Evolutionary conservation across 1,140 invertebrate genomes (phyloP), one percentile per base, ranked within the genome.

Genomic region (Philopotamus ludificatus): DNA sequence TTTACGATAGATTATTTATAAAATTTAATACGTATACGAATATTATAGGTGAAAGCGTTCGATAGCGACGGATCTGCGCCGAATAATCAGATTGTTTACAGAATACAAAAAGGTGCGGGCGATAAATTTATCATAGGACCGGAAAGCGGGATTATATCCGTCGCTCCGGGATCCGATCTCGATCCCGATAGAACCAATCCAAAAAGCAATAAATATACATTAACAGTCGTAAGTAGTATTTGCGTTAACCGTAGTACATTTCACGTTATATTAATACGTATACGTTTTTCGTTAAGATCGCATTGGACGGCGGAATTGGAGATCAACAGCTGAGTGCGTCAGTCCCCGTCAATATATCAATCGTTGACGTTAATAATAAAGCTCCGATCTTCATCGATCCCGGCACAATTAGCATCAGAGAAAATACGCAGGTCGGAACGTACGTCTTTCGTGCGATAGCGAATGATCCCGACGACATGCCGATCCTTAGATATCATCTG

Each of bases 71-170:
- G 90, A 0, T 95, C 93, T 0, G 80, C 88, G 1, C 90, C 92
- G 0, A 94, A 95, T 75, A 95, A 93, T 75, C 84, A 85, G 54
- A 78, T 97, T 0, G 90, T 93, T 2, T 97, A 97, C 75, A 84
- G 92, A 66, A 93, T 98, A 47, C 86, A 90, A 73, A 85, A 84
- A 63, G 95, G 95, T 3, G 92, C 92, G 1, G 85, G 86, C 21
- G 95, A 97, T 73, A 97, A 97, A 79, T 98, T 98, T 77, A 86
- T 92, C 0, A 93, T 97, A 8, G 89, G 92, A 72, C 83, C 91
- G 0, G 87, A 89, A 71, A 86, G 84, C 0, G 95, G 95, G 0
- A 81, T 89, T 0, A 89, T 98, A 26, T 86, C 86, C n/a, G 89
- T 96, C 0, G 90, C 94, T 0, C 81, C 85, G 9, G 94, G 92